Evolutionary conservation across 2,797 vertebrate genomes (phyloP), one percentile per base, ranked within the genome.

Genomic region (Taenioides sp.): DNA sequence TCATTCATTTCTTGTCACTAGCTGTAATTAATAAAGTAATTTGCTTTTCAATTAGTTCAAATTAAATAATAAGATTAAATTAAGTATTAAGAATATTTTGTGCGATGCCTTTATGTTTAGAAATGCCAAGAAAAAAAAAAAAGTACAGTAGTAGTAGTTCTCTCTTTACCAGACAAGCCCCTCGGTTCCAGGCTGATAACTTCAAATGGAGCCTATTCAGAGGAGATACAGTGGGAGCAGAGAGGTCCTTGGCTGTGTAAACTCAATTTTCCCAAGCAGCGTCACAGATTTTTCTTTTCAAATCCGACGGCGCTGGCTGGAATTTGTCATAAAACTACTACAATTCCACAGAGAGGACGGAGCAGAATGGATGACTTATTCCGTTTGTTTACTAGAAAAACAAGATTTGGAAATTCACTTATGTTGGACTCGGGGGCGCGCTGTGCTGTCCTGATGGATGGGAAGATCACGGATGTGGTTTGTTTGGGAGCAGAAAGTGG

Each of bases 321-420:
- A 74, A 80, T 89, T 85, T 85, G 79, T 79, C 79, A 79, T 76
- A 75, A 74, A 84, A 74, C 75, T 22, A 76, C 74, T 43, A 40
- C 1, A 37, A 77, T 82, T 78, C 79, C 70, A 59, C 61, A 27
- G 78, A 86, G 79, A 85, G 82, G 79, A 75, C 50, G 18, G 57
- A 80, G 77, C 78, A 82, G 73, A 76, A 68, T 80, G 78, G 78
- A 79, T 82, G 77, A 82, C 77, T 87, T 83, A 84, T 84, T 83
- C 80, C 76, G 81, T 84, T 85, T 86, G 84, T 81, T 88, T 77
- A 67, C 55, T 59, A 62, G 78, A 65, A 80, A 82, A 87, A 81
- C 70, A 77, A 75, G 77, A 70, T 81, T 80, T 81, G 74, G 73
- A 60, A 72, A 78, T 80, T 80, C 79, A 85, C 78, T 88, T 82